Evolutionary conservation across 2,113 vertebrate species (phyloP).

Genomic region (Seriola dumerili): DNA sequence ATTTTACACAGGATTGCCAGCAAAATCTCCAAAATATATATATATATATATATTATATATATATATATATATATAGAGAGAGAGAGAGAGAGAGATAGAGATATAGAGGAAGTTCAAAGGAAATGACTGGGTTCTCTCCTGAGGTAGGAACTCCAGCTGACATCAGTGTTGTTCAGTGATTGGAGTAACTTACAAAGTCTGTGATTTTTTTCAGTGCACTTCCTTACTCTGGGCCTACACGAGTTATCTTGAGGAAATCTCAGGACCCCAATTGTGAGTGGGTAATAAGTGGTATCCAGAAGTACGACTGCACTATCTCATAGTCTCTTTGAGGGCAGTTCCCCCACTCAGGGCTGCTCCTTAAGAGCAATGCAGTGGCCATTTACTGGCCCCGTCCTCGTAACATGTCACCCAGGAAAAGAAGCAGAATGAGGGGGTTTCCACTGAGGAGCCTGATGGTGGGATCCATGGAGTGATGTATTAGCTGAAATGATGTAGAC

Average conservation of each 20-base stretch:
- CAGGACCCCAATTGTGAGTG: slow-evolving; percentile 50
- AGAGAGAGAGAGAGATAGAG: not conserved
- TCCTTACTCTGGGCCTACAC: slow-evolving; percentile 15
- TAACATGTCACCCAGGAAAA: slow-evolving; percentile 2
- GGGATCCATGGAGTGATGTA: not conserved
- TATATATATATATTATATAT: too few relatives aligned
- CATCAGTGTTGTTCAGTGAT: slow-evolving; percentile 7
- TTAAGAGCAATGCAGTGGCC: slow-evolving; percentile 22
- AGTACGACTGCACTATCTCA: slow-evolving; percentile 32
- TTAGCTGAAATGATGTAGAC: not conserved
- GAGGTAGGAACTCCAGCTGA: not conserved
- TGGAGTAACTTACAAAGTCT: slow-evolving; percentile 19
- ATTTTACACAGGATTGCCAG: not conserved
- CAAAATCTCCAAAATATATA: not conserved
- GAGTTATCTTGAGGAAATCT: slow-evolving; percentile 54
- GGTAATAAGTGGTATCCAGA: slow-evolving; percentile 72
- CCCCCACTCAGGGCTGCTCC: slow-evolving; percentile 21
- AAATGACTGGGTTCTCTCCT: not conserved
- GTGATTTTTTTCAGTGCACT: slow-evolving; percentile 46
- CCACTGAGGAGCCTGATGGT: not conserved
- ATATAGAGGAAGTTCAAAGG: not conserved
- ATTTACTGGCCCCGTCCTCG: slow-evolving; percentile 30
- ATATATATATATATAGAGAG: too few relatives aligned
- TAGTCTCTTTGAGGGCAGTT: slow-evolving; percentile 47
- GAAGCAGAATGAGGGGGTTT: slow-evolving; percentile 1